These are phyloP conservation scores for Tinamus guttatus DNA, from an alignment of 2,113 vertebrate genomes.

Conservation along the genomic window DNA sequence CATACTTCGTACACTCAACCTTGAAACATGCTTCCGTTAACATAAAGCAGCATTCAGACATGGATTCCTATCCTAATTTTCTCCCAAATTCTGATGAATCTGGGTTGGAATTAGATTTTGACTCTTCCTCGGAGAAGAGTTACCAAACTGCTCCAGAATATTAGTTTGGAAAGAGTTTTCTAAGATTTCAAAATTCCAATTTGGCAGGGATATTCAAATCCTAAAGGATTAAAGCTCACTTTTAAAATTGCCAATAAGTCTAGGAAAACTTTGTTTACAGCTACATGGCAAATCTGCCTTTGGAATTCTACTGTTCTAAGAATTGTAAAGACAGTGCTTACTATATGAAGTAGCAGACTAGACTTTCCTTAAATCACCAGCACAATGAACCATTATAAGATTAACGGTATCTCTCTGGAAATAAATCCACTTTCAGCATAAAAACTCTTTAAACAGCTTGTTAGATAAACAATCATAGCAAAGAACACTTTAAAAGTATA, in stretches of 20 bases:
- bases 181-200: neutral
- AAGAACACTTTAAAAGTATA: neutral
- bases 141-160: conserved; percentile 68
- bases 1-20: conserved; percentile 8
- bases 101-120: conserved; percentile 41
- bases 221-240: neutral
- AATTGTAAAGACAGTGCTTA: neutral
- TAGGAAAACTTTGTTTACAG: conserved; percentile 52
- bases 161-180: neutral
- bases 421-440: neutral
- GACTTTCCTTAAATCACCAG: neutral
- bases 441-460: neutral
- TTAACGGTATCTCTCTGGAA: neutral
- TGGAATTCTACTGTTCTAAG: conserved; percentile 6
- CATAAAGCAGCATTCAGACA: neutral
- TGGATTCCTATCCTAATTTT: neutral
- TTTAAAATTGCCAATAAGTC: conserved; percentile 29
- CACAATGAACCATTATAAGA: neutral
- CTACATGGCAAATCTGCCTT: conserved; percentile 57
- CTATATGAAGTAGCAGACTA: neutral
- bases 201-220: neutral
- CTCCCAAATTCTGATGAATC: conserved; percentile 46
- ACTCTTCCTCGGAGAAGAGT: conserved; percentile 64
- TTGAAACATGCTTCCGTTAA: neutral
- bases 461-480: neutral